A percentile compares a stretch with the other conserved stretches of the same genome.
phyloP scores from a whole-genome alignment of 2,113 vertebrate genomes.

The Clinocottus analis region DNA sequence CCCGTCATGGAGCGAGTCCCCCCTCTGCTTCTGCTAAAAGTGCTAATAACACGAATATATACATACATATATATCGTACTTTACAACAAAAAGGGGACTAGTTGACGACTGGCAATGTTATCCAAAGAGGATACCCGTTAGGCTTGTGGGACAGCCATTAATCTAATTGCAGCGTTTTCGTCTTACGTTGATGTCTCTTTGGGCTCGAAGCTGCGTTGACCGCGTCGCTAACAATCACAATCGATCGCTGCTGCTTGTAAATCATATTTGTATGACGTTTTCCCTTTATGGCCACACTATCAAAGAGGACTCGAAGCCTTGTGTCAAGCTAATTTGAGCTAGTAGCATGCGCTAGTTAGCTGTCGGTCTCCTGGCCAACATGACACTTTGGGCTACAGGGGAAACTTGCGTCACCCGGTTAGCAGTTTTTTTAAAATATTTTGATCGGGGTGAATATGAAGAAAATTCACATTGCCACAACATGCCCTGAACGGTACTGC shows the following conservation, averaged over 20 bases:
- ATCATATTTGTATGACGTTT: slow-evolving; percentile 29
- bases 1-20: slow-evolving; percentile 36
- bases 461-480: neutral
- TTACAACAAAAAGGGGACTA: neutral
- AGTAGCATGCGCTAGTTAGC: slow-evolving; percentile 80
- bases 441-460: neutral
- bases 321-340: slow-evolving; percentile 77
- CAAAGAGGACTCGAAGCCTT: slow-evolving; percentile 46
- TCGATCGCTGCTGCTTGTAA: fast-evolving
- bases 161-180: slow-evolving; percentile 32
- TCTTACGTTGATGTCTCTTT: neutral
- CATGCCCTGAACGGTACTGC: neutral
- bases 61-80: neutral
- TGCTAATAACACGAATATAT: neutral
- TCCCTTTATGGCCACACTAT: slow-evolving; percentile 29
- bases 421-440: neutral
- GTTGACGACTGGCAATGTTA: slow-evolving; percentile 5
- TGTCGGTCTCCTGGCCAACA: slow-evolving; percentile 61
- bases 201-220: neutral
- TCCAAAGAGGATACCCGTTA: slow-evolving; percentile 17
- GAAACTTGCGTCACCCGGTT: slow-evolving; percentile 33
- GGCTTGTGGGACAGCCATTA: slow-evolving; percentile 17
- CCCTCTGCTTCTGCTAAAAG: neutral
- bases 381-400: slow-evolving; percentile 40
- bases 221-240: neutral